These are phyloP conservation scores for Drosophila birchii DNA, from an alignment of 2,888 invertebrate genomes.

Conservation along the genomic window DNA sequence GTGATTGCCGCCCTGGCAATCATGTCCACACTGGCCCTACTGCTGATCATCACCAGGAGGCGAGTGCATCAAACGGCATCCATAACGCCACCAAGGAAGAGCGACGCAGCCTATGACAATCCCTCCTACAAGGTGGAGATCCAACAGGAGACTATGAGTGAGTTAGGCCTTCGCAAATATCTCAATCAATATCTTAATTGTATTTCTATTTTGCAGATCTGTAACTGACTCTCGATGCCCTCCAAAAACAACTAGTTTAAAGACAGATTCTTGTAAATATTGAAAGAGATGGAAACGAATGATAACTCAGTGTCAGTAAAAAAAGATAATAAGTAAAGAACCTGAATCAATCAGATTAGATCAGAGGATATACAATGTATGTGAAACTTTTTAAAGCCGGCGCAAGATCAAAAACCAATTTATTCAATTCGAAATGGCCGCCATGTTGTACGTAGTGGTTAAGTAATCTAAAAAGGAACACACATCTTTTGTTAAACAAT, in stretches of 20 bases:
- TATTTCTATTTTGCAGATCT: conserved; percentile 56
- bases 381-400: conserved; percentile 51
- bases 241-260: conserved; percentile 56
- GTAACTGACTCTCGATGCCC: conserved; percentile 55
- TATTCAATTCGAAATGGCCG: conserved; percentile 50
- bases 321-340: conserved; percentile 34
- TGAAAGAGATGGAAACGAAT: conserved; percentile 38
- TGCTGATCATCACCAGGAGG: conserved; percentile 92
- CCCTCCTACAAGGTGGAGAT: conserved; percentile 97
- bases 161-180: conserved; percentile 49
- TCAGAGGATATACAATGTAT: conserved; percentile 24
- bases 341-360: conserved; percentile 21
- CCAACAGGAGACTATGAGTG: conserved; percentile 96
- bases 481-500: conserved; percentile 65
- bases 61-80: conserved; percentile 90
- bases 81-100: conserved; percentile 92
- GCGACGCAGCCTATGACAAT: conserved; percentile 95
- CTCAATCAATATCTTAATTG: not conserved
- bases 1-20: conserved; percentile 94
- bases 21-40: conserved; percentile 91
- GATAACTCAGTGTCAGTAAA: conserved; percentile 73
- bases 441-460: conserved; percentile 75
- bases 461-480: conserved; percentile 55
- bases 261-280: conserved; percentile 69
- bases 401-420: conserved; percentile 53